Evolutionary conservation across 2,888 invertebrate genomes (phyloP).

Genomic region (Colletes collaris): DNA sequence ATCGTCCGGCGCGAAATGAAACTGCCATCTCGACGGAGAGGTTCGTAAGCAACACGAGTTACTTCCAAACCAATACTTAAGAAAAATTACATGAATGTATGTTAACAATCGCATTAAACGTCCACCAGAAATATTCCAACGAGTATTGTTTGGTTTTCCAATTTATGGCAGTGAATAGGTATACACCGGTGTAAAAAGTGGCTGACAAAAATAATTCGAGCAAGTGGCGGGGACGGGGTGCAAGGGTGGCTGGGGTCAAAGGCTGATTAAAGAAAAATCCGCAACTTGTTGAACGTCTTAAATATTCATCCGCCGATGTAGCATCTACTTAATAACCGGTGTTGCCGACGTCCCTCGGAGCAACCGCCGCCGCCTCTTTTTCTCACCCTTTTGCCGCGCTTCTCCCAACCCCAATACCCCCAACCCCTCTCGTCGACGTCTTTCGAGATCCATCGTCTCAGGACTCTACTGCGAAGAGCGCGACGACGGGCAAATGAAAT

Average conservation of each 20-base stretch:
- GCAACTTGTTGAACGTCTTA: conserved; percentile 83
- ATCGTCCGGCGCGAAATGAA: neutral
- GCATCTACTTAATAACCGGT: conserved; percentile 81
- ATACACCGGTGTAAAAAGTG: too few species aligned
- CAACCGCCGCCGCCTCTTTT: conserved; percentile 63
- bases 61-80: too few species aligned
- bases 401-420: conserved; percentile 36
- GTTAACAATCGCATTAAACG: too few species aligned
- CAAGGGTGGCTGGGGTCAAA: conserved; percentile 55
- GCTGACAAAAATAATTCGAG: conserved; percentile 49
- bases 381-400: conserved; percentile 65
- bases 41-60: too few species aligned
- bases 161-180: too few species aligned
- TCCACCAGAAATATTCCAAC: too few species aligned
- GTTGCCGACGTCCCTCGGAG: conserved; percentile 75
- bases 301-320: conserved; percentile 82
- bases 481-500: conserved; percentile 78
- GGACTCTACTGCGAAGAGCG: conserved; percentile 61
- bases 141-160: too few species aligned
- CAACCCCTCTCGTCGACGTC: conserved; percentile 43
- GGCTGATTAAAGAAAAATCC: conserved; percentile 79
- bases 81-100: too few species aligned
- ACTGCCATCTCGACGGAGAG: too few species aligned
- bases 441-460: conserved; percentile 69
- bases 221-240: conserved; percentile 36